Base-by-base conservation (phyloP, 64 coral and sea anemone species). In the Hydrozoanthus tunicans region DNA sequence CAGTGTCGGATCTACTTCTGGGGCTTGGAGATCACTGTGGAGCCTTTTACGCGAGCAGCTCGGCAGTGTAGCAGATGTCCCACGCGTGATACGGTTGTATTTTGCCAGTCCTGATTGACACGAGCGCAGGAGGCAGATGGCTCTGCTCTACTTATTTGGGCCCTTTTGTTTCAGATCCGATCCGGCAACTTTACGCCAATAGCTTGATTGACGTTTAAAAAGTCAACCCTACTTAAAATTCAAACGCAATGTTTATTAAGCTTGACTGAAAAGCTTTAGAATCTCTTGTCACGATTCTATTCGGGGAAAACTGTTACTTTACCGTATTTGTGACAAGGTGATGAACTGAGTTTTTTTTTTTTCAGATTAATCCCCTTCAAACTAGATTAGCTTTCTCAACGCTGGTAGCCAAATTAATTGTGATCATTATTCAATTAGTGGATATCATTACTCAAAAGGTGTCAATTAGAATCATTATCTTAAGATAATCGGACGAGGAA, bases 401-500 rank as follows among this genome's bases (percentile, higher is more conserved):
- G 70, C 73, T 90, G 74, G 77, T 51, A 92, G 76, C 62, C 79
- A 96, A 96, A 94, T 94, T 93, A 94, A 96, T 91, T 59, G 90
- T 91, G 83, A 93, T 94, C 92, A 96, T 96, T 96, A 96, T 91
- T 82, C 95, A 96, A 96, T 96, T 96, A 96, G 92, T 96, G 85
- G 90, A 94, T 96, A 94, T 94, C 88, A 96, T 96, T 96, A 93
- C 92, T 89, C 92, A 94, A 96, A 93, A 89, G 95, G 95, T 96
- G 95, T 96, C 95, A 96, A 96, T 96, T 96, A 96, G 83, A 85
- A 90, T 96, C 95, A 96, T 96, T 94, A 96, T 96, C 95, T 90
- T 78, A 72, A 94, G 95, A 96, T 96, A 96, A 96, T 96, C 95
- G 95, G 94, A 96, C 63, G 77, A 86, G 95, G 95, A 96, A 96